Evolutionary conservation across 92 coral and sea anemone genomes (phyloP).

Genomic region (Palythoa grandiflora): DNA sequence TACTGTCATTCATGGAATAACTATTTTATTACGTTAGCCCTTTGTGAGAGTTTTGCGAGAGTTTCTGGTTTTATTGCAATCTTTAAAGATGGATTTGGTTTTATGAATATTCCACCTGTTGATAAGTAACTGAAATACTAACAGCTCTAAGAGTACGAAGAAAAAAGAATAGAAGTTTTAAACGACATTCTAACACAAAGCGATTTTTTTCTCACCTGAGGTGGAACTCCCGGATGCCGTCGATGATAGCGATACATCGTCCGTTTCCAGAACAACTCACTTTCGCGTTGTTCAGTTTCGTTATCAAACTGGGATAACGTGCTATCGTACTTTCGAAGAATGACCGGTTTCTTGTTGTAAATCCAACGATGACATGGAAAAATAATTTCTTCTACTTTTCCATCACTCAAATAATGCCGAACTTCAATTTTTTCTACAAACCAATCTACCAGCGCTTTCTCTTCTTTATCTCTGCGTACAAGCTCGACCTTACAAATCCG

Average conservation of each 20-base stretch:
- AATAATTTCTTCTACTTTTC: conserved; percentile 70
- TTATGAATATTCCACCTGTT: conserved; percentile 5
- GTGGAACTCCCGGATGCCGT: conserved; percentile 77
- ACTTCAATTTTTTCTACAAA: conserved; percentile 92
- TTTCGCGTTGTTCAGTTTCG: conserved; percentile 87
- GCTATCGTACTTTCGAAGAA: conserved; percentile 75
- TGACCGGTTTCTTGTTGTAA: conserved; percentile 74
- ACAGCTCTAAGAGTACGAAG: neutral
- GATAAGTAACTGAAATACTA: conserved; percentile 1
- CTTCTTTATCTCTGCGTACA: conserved; percentile 78
- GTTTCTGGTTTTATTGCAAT: neutral
- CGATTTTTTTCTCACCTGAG: conserved; percentile 69
- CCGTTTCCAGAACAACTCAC: conserved; percentile 93
- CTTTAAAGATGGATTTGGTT: neutral
- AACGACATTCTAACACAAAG: neutral
- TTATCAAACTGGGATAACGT: conserved; percentile 82
- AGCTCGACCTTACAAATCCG: conserved; percentile 79
- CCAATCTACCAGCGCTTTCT: conserved; percentile 90
- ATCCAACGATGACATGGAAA: conserved; percentile 98
- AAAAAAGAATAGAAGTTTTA: neutral
- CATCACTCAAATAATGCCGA: conserved; percentile 73
- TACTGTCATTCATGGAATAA: no score
- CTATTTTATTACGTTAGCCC: neutral
- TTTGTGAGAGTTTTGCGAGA: neutral
- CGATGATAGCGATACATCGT: conserved; percentile 93